These are phyloP conservation scores for Physocephala rufipes DNA, from an alignment of 2,888 invertebrate genomes.

Conservation along the genomic window DNA sequence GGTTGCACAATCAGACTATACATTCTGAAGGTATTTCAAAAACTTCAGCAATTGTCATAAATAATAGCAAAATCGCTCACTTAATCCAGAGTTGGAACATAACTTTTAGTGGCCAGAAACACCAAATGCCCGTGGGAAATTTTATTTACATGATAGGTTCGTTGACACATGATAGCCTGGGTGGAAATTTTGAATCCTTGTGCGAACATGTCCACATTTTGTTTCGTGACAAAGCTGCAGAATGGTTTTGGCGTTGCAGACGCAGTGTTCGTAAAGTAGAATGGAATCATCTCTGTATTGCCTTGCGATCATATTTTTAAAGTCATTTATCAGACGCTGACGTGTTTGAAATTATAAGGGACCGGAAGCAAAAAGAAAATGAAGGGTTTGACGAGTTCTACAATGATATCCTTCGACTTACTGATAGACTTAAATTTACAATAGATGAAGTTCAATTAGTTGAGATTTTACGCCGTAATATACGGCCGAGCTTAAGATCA, in stretches of 20 bases:
- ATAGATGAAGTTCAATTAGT: not conserved
- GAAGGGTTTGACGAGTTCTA: conserved; percentile 23
- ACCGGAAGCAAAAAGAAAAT: not conserved
- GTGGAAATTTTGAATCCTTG: conserved; percentile 18
- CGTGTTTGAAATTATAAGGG: conserved; percentile 2
- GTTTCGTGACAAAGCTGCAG: conserved; percentile 1
- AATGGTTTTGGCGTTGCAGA: conserved; percentile 27
- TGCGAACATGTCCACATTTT: conserved; percentile 22
- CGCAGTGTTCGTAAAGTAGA: conserved; percentile 7
- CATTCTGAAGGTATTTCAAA: not conserved
- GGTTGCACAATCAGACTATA: no score
- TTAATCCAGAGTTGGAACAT: conserved; percentile 24
- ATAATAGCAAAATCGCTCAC: conserved; percentile 17
- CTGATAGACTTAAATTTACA: conserved; percentile 1
- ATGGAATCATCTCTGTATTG: conserved; percentile 6
- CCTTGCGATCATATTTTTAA: not conserved
- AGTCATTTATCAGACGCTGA: not conserved
- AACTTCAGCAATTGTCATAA: not conserved
- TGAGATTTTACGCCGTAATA: conserved; percentile 11
- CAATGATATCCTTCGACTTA: not conserved
- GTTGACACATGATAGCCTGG: conserved; percentile 7
- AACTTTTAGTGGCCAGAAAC: conserved; percentile 12
- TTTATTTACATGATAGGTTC: conserved; percentile 17
- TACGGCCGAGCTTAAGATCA: not conserved
- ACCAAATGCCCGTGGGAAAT: conserved; percentile 13